Base-by-base conservation (phyloP, 2,888 invertebrate genomes). In the Platycnemis pennipes region DNA sequence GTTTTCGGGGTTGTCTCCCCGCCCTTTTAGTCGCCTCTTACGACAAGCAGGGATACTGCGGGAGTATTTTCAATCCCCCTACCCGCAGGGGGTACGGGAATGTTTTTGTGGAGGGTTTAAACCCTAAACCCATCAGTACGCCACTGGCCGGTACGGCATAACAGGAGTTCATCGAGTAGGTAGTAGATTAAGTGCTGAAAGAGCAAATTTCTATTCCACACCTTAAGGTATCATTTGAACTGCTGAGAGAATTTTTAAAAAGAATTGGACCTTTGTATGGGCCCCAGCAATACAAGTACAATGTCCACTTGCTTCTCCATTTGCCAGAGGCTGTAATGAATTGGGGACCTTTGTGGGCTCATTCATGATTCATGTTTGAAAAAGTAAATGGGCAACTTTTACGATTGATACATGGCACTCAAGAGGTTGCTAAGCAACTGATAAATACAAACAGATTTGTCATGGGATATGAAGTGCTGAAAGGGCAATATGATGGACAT, bases 261-360 rank as follows among this genome's bases (percentile, higher is more conserved):
- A 46, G 53, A 89, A 46, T 46, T 19, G 53, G 46, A 16, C 44
- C 11, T 45, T 46, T 89, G 91, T 89, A 89, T 89, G 91, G 91
- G 37, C 31, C 11, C 13, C 16, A 45, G 13, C 31, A 46, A 13
- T 46, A 11, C 5, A 89, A 16, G 19, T 89, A 46, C 31, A 89
- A 89, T 49, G 45, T 89, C 19, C 91, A 89, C 26, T n/a, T 46
- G 46, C 53, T 16, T 2, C 45, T 49, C 16, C 91, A 89, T 89
- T 89, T 89, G 37, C 46, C 91, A 7, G 16, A 45, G 45, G 91
- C 53, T 49, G 91, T 89, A 4, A 42, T 3, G 46, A 46, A 49
- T 37, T 89, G 91, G 91, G 91, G 91, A 37, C 91, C 46, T 22
- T 49, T 49, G 37, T 89, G 91, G 91, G 53, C 91, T 31, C 42